These are phyloP conservation scores for Stichopus horrens DNA, from an alignment of 53 echinoderm and acorn worm species.

Conservation along the genomic window DNA sequence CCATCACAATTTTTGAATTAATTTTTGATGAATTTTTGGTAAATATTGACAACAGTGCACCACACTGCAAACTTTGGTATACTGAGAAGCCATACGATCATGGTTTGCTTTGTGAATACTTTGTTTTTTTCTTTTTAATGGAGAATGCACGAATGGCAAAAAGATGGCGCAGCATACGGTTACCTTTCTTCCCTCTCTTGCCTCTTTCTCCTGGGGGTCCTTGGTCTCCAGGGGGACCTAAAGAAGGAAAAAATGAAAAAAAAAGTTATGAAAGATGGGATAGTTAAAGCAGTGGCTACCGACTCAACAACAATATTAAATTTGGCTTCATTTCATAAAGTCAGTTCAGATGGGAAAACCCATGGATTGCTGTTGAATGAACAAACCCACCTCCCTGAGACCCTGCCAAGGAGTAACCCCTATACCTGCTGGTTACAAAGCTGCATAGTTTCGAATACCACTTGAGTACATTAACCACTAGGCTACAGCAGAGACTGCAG, in stretches of 20 bases:
- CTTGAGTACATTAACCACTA: too few relatives aligned
- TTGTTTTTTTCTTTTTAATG: neutral
- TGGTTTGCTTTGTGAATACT: neutral
- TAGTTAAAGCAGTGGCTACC: neutral
- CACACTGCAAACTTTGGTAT: neutral
- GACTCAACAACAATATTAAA: too few relatives aligned
- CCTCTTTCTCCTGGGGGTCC: slow-evolving; percentile 49
- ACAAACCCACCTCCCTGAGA: too few relatives aligned
- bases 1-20: neutral
- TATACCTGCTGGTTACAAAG: too few relatives aligned
- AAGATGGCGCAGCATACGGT: slow-evolving; percentile 28
- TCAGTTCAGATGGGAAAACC: too few relatives aligned
- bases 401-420: too few relatives aligned
- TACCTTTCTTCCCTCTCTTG: slow-evolving; percentile 42
- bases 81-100: neutral
- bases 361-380: neutral
- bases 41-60: slow-evolving; percentile 3
- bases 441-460: too few relatives aligned
- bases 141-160: slow-evolving; percentile 1
- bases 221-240: slow-evolving; percentile 41
- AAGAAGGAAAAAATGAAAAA: neutral
- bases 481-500: too few relatives aligned
- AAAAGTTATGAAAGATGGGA: neutral
- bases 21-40: neutral
- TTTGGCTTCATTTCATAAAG: too few relatives aligned